Conservation (phyloP, 2,113 vertebrate genomes). For the Lontra canadensis region DNA sequence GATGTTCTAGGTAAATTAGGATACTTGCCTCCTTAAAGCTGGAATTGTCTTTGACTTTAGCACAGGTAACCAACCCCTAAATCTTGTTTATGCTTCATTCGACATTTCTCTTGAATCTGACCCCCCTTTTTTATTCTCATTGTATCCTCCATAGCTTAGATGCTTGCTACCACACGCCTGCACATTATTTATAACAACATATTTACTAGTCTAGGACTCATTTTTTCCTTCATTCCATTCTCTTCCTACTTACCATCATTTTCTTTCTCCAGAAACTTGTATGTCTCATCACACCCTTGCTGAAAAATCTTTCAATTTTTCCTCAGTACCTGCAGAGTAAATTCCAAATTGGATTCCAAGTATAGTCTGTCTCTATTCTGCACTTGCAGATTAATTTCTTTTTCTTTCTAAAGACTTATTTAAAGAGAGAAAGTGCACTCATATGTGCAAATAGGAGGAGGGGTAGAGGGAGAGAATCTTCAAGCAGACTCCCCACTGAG, state of each 20-base stretch:
- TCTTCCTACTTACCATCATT: background rate
- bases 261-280: slow-evolving; percentile 11
- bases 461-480: background rate
- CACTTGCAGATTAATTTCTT: background rate
- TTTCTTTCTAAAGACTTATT: background rate
- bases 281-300: background rate
- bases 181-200: background rate
- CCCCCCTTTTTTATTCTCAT: background rate
- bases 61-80: background rate
- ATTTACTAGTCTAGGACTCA: background rate
- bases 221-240: background rate
- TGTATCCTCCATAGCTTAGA: background rate
- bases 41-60: background rate
- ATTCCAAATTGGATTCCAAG: background rate
- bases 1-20: background rate
- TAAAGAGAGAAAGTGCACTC: background rate
- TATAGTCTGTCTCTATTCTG: background rate
- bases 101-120: background rate
- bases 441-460: background rate
- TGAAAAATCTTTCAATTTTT: background rate
- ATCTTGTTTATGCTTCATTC: background rate
- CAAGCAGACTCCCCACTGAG: background rate
- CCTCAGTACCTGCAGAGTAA: background rate
- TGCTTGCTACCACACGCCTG: background rate
- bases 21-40: background rate